These are phyloP conservation scores for Rotaria macrura DNA, from an alignment of 2,888 invertebrate species.

Conservation along the genomic window DNA sequence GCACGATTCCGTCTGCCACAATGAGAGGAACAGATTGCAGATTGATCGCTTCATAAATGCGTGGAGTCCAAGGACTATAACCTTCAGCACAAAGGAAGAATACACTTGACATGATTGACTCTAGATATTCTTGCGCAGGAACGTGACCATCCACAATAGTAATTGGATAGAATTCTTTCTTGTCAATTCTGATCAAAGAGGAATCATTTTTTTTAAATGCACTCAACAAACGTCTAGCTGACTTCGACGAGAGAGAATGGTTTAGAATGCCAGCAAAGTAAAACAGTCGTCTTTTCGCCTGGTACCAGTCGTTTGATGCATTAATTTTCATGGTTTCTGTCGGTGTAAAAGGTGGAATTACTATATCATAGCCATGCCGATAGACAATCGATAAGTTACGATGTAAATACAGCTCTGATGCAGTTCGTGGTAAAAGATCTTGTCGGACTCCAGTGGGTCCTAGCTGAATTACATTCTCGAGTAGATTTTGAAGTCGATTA, in stretches of 20 bases:
- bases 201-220: not conserved
- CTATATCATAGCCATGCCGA: not conserved
- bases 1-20: not conserved
- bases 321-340: not conserved
- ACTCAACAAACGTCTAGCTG: not conserved
- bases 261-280: not conserved
- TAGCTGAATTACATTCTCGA: not conserved
- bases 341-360: not conserved
- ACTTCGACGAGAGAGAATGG: not conserved
- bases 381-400: not conserved
- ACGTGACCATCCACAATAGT: not conserved
- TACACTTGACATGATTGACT: not conserved
- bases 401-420: not conserved
- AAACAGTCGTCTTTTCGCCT: not conserved
- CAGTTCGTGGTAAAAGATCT: not conserved
- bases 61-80: not conserved
- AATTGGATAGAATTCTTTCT: not conserved
- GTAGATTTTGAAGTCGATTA: not conserved
- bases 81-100: not conserved
- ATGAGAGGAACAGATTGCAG: not conserved
- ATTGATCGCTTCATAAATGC: not conserved
- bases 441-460: not conserved
- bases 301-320: not conserved
- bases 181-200: not conserved
- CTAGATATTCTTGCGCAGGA: not conserved